Evolutionary conservation across 2,888 invertebrate genomes (phyloP), one percentile per base, ranked within the genome.

Genomic region (Pelosia muscerda): DNA sequence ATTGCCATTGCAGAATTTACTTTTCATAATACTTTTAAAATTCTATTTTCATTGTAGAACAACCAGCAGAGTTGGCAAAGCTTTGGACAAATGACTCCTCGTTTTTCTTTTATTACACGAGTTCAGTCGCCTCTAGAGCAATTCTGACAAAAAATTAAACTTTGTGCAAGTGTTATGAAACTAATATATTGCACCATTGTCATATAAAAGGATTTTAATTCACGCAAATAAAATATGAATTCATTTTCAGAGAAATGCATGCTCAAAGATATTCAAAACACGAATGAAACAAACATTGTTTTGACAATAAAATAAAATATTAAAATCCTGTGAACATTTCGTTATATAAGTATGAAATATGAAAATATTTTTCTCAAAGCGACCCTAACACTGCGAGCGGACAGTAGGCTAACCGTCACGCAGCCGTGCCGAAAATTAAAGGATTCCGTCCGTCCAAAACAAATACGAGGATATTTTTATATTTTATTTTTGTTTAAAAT

Each of bases 391-490:
- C 85, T 90, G 90, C 87, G 86, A 82, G 85, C 88, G 86, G 83
- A 80, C 88, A 80, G 85, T 78, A 84, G 83, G 81, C 81, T 86
- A 82, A 82, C 82, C 88, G 91, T 92, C 92, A 92, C 92, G 91
- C 92, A 86, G 86, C 88, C 88, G 90, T 84, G 90, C 92, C 89
- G 88, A 93, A 94, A 94, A 94, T 94, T 94, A 94, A 94, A 94
- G 95, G 94, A 93, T 94, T 92, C 93, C 92, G 77, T 79, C 87
- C 90, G 93, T 91, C 93, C 93, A 93, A 94, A 94, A 94, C 94
- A 94, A 94, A 95, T 94, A 94, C 91, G 84, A 83, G 90, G 88
- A 91, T 93, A 93, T 93, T 94, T 94, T 94, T 93, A 93, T 94
- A 93, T 93, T 94, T 93, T 94, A 93, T 93, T 94, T 92, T 91